phyloP scores from a whole-genome alignment of 2,113 vertebrate genomes.

The Periophthalmodon schlosseri region DNA sequence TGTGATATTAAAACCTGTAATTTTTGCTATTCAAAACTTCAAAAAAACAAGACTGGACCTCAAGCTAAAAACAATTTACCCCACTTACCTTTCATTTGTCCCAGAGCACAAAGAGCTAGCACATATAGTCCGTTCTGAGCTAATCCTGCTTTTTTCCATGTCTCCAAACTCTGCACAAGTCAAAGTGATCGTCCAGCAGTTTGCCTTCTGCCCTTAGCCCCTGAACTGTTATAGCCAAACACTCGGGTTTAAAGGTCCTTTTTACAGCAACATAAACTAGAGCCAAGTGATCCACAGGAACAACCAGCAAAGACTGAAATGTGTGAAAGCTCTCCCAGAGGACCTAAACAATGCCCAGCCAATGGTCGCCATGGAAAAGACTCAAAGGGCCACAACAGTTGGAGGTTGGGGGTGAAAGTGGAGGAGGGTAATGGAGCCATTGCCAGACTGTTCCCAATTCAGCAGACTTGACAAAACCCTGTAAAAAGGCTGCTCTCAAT shows the following conservation, averaged over 20 bases:
- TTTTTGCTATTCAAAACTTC: neutral
- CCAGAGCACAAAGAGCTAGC: neutral
- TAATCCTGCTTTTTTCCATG: slow-evolving; percentile 58
- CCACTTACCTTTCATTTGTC: slow-evolving; percentile 45
- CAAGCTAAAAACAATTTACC: neutral
- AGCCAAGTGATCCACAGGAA: neutral
- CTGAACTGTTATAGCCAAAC: neutral
- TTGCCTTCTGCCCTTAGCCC: slow-evolving; percentile 35
- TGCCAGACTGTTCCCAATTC: slow-evolving; percentile 30
- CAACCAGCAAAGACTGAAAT: neutral
- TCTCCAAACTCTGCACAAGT: neutral
- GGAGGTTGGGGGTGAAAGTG: slow-evolving; percentile 28
- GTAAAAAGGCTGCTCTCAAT: slow-evolving; percentile 33
- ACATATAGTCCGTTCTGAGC: neutral
- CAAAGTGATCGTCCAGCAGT: neutral
- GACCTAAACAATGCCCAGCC: slow-evolving; percentile 16
- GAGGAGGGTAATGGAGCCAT: slow-evolving; percentile 19
- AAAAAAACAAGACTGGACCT: neutral
- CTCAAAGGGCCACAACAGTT: slow-evolving; percentile 17
- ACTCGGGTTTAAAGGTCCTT: slow-evolving; percentile 71
- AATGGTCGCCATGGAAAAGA: slow-evolving; percentile 55
- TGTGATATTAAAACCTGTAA: neutral
- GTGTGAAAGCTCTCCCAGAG: slow-evolving; percentile 13
- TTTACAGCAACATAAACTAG: slow-evolving; percentile 38
- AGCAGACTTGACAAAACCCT: slow-evolving; percentile 1